Percentiles rank a stretch among this genome's conserved stretches.
Evolutionary conservation across 2,888 invertebrate species (phyloP).

Genomic region (Conomelus anceps): DNA sequence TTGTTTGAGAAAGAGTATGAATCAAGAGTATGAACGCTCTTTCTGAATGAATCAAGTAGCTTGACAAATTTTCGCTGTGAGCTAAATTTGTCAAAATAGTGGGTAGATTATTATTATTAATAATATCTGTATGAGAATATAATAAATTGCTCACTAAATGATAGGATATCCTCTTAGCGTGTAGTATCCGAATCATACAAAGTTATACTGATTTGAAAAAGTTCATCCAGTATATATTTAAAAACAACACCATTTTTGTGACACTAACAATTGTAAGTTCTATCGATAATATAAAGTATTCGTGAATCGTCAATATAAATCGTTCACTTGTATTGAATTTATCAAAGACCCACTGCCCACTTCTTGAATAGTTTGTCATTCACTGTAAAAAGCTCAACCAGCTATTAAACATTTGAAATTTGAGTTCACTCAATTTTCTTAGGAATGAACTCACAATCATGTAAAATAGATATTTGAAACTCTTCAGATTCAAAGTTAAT

Average conservation of each 20-base stretch:
- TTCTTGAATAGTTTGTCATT: neutral
- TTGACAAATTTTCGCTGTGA: neutral
- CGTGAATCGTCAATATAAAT: neutral
- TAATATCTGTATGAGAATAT: neutral
- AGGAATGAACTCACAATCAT: too few species aligned
- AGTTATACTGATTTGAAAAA: neutral
- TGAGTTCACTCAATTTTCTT: neutral
- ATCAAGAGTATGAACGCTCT: too few species aligned
- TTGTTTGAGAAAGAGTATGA: neutral
- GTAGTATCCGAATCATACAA: neutral
- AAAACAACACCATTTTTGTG: neutral
- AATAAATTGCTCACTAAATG: conserved; percentile 7
- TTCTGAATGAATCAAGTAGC: neutral
- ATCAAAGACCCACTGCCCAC: neutral
- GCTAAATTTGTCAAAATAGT: neutral
- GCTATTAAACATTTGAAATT: neutral
- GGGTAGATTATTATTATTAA: neutral
- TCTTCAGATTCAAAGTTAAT: too few species aligned
- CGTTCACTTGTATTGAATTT: neutral
- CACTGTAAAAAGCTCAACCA: neutral
- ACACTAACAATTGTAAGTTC: neutral
- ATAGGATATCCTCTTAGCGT: neutral
- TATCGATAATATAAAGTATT: neutral
- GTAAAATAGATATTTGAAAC: too few species aligned
- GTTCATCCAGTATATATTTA: neutral